These are phyloP conservation scores for Cyclura pinguis DNA, from an alignment of 2,797 vertebrate genomes.

Conservation along the genomic window DNA sequence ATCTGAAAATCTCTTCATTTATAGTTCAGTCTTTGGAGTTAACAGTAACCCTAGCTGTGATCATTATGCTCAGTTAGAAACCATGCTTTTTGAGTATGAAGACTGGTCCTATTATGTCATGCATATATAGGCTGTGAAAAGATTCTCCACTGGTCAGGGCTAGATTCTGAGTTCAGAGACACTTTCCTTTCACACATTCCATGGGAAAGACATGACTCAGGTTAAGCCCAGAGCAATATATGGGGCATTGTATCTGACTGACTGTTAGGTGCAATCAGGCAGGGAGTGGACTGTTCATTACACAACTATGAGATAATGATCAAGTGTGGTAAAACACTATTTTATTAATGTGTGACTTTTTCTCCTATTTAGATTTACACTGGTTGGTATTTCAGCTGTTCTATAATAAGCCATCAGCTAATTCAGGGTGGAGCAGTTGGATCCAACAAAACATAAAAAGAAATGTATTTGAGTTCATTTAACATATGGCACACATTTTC, in stretches of 20 bases:
- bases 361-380: constrained; percentile 62
- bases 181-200: not conserved
- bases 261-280: not conserved
- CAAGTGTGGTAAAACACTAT: constrained; percentile 34
- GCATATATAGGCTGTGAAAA: not conserved
- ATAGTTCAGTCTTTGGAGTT: not conserved
- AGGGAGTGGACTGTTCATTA: not conserved
- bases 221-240: not conserved
- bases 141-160: not conserved
- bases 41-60: not conserved
- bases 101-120: not conserved
- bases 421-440: constrained; percentile 48
- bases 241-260: not conserved
- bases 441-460: constrained; percentile 41
- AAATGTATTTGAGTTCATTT: constrained; percentile 48
- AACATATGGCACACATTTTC: constrained; percentile 39
- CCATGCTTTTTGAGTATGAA: not conserved
- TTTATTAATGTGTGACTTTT: constrained; percentile 62
- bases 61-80: not conserved
- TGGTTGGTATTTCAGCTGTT: constrained; percentile 48
- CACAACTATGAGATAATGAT: not conserved
- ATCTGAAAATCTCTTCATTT: not conserved
- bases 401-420: constrained; percentile 63
- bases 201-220: not conserved
- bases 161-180: not conserved